Conservation (phyloP, 2,113 vertebrate species). For the Leptocoma aspasia region DNA sequence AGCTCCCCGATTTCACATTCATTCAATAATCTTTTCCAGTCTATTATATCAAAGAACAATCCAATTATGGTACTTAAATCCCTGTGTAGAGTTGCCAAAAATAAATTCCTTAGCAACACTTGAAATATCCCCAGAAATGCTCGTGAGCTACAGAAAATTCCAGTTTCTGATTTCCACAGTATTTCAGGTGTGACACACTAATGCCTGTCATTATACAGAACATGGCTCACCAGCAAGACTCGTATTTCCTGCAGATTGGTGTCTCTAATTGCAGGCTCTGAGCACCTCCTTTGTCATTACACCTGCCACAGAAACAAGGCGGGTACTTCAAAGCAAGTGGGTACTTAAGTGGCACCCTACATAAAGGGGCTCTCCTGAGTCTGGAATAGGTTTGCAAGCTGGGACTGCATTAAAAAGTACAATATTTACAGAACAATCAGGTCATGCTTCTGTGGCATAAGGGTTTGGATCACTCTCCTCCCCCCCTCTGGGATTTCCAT, state of each 20-base stretch:
- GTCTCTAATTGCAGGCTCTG: not conserved
- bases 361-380: not conserved
- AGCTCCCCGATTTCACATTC: not conserved
- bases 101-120: not conserved
- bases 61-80: slow-evolving; percentile 1
- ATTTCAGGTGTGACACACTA: not conserved
- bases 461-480: not conserved
- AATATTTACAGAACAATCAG: not conserved
- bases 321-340: not conserved
- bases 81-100: not conserved
- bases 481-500: not conserved
- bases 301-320: not conserved
- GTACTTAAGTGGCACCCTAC: not conserved
- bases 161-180: not conserved
- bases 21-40: slow-evolving; percentile 6
- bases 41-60: slow-evolving; percentile 31
- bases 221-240: not conserved
- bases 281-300: not conserved
- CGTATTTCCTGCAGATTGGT: not conserved
- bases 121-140: not conserved
- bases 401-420: not conserved
- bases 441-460: not conserved
- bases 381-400: not conserved
- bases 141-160: not conserved
- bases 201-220: not conserved